Evolutionary conservation across 2,113 vertebrate genomes (phyloP).

Genomic region (Aspiorhynchus laticeps): DNA sequence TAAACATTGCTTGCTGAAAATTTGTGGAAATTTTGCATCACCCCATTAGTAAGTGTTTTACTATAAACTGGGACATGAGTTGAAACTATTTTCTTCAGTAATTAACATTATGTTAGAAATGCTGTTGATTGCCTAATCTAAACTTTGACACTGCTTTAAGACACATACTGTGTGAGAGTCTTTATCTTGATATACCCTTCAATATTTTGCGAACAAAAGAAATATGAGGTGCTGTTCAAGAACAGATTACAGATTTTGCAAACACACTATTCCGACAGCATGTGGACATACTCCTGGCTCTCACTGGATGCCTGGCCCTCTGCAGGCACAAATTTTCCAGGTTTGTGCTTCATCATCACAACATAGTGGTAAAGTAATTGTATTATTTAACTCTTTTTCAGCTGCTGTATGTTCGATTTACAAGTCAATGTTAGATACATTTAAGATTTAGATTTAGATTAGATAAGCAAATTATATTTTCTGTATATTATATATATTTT

Average conservation of each 20-base stretch:
- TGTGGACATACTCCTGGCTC: neutral
- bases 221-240: neutral
- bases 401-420: neutral
- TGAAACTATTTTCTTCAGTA: neutral
- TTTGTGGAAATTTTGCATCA: no score
- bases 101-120: neutral
- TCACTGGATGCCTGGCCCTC: constrained; percentile 1
- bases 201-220: neutral
- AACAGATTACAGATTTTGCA: constrained; percentile 3
- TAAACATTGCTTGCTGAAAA: neutral
- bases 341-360: neutral
- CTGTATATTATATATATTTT: no score
- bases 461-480: neutral
- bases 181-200: neutral
- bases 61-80: no score
- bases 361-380: neutral
- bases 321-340: neutral
- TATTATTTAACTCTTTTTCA: neutral
- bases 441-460: neutral
- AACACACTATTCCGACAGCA: neutral
- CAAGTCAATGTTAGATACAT: no score
- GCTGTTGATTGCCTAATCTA: neutral
- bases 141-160: neutral
- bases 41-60: neutral
- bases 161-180: neutral